These are phyloP conservation scores for Miopithecus talapoin DNA, from an alignment of 2,797 vertebrate genomes.

Conservation along the genomic window DNA sequence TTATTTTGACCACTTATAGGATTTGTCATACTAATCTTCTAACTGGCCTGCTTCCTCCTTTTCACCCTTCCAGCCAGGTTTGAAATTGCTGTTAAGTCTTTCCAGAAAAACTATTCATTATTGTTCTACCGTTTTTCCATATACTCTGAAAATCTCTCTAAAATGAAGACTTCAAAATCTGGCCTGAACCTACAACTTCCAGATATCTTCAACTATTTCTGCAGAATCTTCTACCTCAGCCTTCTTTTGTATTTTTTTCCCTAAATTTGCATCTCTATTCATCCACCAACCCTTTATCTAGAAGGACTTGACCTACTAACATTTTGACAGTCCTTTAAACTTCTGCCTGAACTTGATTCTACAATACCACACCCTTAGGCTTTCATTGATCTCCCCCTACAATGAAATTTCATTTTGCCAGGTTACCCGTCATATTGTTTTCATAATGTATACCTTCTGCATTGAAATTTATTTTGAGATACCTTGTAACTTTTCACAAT, in stretches of 20 bases:
- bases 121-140: neutral
- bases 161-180: neutral
- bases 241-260: neutral
- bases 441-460: neutral
- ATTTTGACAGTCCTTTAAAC: neutral
- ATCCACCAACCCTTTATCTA: neutral
- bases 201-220: neutral
- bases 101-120: neutral
- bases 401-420: neutral
- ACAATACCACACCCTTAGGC: neutral
- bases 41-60: neutral
- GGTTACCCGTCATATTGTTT: neutral
- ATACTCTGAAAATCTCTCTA: neutral
- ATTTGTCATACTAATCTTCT: neutral
- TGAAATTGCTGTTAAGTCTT: neutral
- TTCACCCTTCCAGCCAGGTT: neutral
- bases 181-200: neutral
- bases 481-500: neutral
- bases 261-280: neutral
- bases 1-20: neutral
- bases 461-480: neutral
- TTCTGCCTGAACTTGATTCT: neutral
- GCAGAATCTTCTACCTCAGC: neutral
- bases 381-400: neutral
- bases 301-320: neutral